Evolutionary conservation across 1,140 invertebrate species (phyloP).

Genomic region (Thereuonema tuberculata): DNA sequence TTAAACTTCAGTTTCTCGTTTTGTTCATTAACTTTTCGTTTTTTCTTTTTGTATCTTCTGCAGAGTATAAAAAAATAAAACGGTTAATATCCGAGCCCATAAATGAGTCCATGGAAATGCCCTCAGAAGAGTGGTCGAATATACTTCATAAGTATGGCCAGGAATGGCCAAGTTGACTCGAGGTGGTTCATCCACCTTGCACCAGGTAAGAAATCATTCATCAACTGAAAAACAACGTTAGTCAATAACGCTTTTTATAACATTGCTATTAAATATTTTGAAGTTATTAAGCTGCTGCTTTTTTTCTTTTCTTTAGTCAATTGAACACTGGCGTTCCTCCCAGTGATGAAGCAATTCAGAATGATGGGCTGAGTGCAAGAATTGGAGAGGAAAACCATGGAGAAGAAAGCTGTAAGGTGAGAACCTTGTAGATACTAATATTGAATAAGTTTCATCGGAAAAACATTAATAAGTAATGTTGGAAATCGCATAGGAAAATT

Average conservation of each 20-base stretch:
- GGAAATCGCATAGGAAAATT: too few relatives aligned
- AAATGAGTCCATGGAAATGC: not conserved
- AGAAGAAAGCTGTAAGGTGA: too few relatives aligned
- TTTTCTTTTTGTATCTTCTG: too few relatives aligned
- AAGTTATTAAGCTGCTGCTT: not conserved
- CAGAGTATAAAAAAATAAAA: not conserved
- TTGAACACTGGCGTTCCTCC: not conserved
- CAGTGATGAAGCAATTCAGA: not conserved
- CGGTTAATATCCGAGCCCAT: not conserved
- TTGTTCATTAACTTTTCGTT: too few relatives aligned
- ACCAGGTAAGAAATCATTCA: too few relatives aligned
- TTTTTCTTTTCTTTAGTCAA: not conserved
- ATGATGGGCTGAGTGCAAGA: not conserved
- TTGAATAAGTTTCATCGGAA: too few relatives aligned
- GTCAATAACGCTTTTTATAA: too few relatives aligned
- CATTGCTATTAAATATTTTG: conserved; percentile 12
- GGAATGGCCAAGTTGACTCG: conserved; percentile 89
- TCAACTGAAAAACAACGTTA: too few relatives aligned
- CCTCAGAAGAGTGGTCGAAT: conserved; percentile 42
- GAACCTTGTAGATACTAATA: too few relatives aligned
- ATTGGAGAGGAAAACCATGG: too few relatives aligned
- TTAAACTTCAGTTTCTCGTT: too few relatives aligned
- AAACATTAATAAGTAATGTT: too few relatives aligned
- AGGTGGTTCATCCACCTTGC: conserved; percentile 20
- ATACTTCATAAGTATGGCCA: conserved; percentile 68